phyloP scores from a whole-genome alignment of 1,140 invertebrate genomes.

The Sinonovacula constricta region DNA sequence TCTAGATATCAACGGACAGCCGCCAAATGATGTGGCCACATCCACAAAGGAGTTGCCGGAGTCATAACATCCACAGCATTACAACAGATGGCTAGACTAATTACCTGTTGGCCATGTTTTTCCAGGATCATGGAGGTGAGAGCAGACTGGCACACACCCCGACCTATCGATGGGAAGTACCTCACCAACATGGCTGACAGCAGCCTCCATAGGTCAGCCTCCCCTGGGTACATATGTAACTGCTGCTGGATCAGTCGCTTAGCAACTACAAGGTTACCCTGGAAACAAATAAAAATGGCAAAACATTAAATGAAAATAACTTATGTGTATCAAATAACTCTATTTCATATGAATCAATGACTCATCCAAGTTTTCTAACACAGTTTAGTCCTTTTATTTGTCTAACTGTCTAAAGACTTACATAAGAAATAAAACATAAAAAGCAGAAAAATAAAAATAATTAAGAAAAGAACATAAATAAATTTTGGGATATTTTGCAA shows the following conservation, averaged over 20 bases:
- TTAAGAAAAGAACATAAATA: neutral
- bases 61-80: too few relatives aligned
- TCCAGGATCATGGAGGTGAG: constrained; percentile 18
- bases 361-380: neutral
- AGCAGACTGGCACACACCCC: neutral
- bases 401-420: neutral
- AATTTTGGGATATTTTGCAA: too few relatives aligned
- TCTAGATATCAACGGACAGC: too few relatives aligned
- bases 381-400: neutral
- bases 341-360: too few relatives aligned
- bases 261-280: constrained; percentile 24
- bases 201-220: constrained; percentile 25
- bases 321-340: too few relatives aligned
- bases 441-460: neutral
- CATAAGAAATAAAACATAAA: neutral
- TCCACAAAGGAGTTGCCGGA: too few relatives aligned
- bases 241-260: constrained; percentile 23
- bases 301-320: neutral
- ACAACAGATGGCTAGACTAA: too few relatives aligned
- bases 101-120: constrained; percentile 1
- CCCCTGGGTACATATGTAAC: constrained; percentile 24
- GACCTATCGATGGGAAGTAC: constrained; percentile 19
- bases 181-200: constrained; percentile 23
- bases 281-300: neutral
- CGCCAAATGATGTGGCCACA: too few relatives aligned